Evolutionary conservation across 2,113 vertebrate genomes (phyloP), one percentile per base, ranked within the genome.

Genomic region (Dromaius novaehollandiae): DNA sequence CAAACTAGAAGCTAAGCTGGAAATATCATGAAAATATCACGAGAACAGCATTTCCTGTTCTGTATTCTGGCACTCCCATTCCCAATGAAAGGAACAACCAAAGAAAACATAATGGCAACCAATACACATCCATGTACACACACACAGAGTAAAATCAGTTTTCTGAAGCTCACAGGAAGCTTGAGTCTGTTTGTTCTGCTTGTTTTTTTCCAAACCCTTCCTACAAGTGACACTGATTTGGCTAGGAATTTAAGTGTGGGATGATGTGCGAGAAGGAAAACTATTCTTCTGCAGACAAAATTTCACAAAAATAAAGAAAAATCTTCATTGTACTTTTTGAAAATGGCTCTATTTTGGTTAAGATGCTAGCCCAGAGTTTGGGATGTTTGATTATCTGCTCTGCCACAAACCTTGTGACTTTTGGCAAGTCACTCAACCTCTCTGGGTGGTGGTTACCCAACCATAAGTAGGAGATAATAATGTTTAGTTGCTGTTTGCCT

Each of bases 81-180:
- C 56, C 26, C 13, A 46, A 25, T 1, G 3, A 38, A 89, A 75
- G 14, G 40, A 89, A 34, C 6, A 55, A 68, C 40, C 66, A 64
- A 86, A 70, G 60, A 93, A 83, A 90, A 84, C 15, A 11, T 25
- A 73, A 63, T 20, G 14, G 11, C 69, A 24, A 55, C 30, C 8
- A 60, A 6, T 60, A 65, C 21, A 56, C 0, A 0, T 82, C 40
- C 20, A 24, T n/a, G 38, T 19, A 55, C 10, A 88, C 6, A 38
- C 13, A 0, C 6, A 38, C 13, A 4, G 5, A 0, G 0, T 48
- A 17, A 7, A 28, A 74, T 85, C 65, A 90, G 17, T 11, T 81
- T 82, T 75, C 8, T 4, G 42, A 89, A 89, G 7, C 18, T 84
- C 17, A 64, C 28, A 2, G 13, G 42, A 71, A 82, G 30, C 18